These are phyloP conservation scores for Dryoscopus gambensis DNA, from an alignment of 2,113 vertebrate genomes.

Conservation along the genomic window DNA sequence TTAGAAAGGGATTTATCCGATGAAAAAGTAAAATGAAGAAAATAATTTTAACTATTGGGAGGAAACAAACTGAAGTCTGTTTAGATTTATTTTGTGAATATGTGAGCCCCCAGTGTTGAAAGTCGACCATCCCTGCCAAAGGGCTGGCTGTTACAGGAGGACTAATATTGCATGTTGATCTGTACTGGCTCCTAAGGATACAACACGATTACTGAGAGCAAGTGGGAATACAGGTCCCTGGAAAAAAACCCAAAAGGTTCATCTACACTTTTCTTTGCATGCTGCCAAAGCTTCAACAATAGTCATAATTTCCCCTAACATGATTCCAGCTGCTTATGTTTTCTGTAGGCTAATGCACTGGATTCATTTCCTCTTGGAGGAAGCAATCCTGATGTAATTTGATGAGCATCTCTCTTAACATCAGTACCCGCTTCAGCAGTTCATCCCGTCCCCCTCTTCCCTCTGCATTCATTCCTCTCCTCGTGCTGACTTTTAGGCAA, in stretches of 20 bases:
- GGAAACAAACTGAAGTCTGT: not conserved
- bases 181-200: not conserved
- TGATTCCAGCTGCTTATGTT: conserved; percentile 16
- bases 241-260: not conserved
- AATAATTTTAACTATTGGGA: not conserved
- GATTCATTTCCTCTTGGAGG: conserved; percentile 12
- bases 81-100: not conserved
- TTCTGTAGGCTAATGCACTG: conserved; percentile 33
- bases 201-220: not conserved
- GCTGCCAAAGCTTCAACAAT: not conserved
- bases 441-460: not conserved
- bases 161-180: not conserved
- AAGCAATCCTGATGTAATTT: not conserved
- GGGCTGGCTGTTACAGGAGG: not conserved
- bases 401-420: not conserved
- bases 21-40: not conserved
- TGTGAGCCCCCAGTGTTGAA: not conserved
- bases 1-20: not conserved
- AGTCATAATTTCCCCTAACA: not conserved
- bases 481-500: not conserved
- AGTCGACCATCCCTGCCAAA: not conserved
- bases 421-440: not conserved
- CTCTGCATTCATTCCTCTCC: not conserved
- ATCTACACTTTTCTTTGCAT: not conserved
- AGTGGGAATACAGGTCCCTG: not conserved